These are phyloP conservation scores for Lagopus muta DNA, from an alignment of 2,113 vertebrate species.

Conservation along the genomic window DNA sequence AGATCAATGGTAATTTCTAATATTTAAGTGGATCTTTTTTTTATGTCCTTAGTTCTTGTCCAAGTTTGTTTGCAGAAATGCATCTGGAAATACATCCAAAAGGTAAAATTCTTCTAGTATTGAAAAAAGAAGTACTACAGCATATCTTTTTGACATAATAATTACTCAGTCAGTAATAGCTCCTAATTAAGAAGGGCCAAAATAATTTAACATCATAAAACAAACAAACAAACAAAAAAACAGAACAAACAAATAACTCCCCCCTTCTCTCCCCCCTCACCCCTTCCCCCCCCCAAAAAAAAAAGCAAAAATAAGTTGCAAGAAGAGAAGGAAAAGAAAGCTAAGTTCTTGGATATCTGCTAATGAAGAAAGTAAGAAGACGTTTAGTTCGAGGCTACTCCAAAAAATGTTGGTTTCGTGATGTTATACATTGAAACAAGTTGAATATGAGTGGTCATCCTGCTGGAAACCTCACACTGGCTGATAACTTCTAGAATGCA, in stretches of 20 bases:
- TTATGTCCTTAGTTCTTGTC: constrained; percentile 65
- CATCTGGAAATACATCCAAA: not conserved
- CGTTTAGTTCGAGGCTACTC: not conserved
- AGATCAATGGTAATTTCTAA: not conserved
- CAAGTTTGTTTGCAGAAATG: constrained; percentile 11
- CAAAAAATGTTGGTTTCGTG: not conserved
- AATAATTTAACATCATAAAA: not conserved
- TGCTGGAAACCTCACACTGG: not conserved
- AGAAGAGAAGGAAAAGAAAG: not conserved
- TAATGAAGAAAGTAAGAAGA: not conserved
- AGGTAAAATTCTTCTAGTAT: constrained; percentile 21
- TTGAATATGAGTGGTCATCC: not conserved
- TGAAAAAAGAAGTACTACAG: not conserved
- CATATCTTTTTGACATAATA: not conserved
- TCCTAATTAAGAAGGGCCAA: not conserved
- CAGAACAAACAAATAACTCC: not conserved
- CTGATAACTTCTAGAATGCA: not conserved
- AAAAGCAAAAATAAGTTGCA: not conserved
- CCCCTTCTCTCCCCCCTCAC: no score
- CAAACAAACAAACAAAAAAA: not conserved
- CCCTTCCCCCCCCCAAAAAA: no score
- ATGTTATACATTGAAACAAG: not conserved
- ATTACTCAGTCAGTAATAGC: not conserved
- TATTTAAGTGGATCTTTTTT: not conserved
- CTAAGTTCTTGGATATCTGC: not conserved